A percentile compares a stretch with the other conserved stretches of the same genome.
Evolutionary conservation across 2,888 invertebrate species (phyloP).

Genomic region (Dicyrtoma fusca): DNA sequence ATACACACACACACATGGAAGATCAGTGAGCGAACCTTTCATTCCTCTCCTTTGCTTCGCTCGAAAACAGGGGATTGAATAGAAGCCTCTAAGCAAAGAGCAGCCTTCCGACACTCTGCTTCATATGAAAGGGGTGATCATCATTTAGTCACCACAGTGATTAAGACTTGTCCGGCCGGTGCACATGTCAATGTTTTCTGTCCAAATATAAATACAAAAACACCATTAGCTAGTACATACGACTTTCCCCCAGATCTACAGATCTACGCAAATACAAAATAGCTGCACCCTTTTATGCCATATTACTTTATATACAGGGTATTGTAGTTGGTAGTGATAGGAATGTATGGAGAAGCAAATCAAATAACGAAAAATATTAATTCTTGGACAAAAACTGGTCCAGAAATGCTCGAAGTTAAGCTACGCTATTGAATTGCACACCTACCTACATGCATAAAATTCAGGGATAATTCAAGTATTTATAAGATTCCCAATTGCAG

Average conservation of each 20-base stretch:
- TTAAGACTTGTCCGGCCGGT: conserved; percentile 43
- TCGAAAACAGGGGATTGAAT: not conserved
- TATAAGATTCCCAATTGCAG: conserved; percentile 9
- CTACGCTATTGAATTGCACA: no score
- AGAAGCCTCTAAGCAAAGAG: not conserved
- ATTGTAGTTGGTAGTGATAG: not conserved
- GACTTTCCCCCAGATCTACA: no score
- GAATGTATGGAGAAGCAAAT: not conserved
- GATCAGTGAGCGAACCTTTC: not conserved
- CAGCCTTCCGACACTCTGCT: not conserved
- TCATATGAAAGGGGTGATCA: conserved; percentile 50
- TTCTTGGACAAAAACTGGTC: no score
- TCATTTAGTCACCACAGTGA: conserved; percentile 44
- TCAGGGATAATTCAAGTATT: not conserved
- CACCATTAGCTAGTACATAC: conserved; percentile 2
- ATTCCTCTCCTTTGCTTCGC: not conserved
- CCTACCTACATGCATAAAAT: not conserved
- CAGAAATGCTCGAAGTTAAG: no score
- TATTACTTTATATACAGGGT: not conserved
- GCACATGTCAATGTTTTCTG: conserved; percentile 55
- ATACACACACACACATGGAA: not conserved
- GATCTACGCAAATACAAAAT: no score
- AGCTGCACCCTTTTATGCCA: not conserved
- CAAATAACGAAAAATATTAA: no score
- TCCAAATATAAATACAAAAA: conserved; percentile 41